A percentile compares a stretch with the other conserved stretches of the same genome.
Evolutionary conservation across 1,140 invertebrate genomes (phyloP).

Genomic region (Zelostemma sp.): DNA sequence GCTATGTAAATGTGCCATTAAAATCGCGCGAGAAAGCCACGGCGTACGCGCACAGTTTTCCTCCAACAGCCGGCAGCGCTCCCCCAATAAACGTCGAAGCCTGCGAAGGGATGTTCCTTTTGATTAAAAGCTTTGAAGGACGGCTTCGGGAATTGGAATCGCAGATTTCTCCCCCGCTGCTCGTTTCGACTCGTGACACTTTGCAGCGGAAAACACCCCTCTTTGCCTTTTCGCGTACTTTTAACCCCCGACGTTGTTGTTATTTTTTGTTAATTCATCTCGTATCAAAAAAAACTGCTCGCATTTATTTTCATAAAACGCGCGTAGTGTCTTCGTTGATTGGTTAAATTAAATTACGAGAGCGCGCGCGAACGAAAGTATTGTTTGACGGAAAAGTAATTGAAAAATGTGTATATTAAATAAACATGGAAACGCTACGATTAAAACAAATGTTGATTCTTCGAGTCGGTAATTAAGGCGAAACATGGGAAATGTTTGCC

Average conservation of each 20-base stretch:
- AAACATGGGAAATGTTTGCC: background rate
- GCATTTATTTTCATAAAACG: too few relatives aligned
- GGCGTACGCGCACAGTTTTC: background rate
- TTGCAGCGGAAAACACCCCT: background rate
- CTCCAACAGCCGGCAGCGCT: background rate
- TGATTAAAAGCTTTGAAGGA: constrained; percentile 46
- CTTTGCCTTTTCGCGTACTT: background rate
- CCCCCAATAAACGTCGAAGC: constrained; percentile 37
- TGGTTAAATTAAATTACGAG: too few relatives aligned
- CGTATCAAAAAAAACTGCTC: too few relatives aligned
- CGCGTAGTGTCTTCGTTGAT: too few relatives aligned
- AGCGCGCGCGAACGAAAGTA: too few relatives aligned
- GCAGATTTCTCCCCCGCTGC: constrained; percentile 22
- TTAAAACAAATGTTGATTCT: too few relatives aligned
- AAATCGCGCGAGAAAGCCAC: constrained; percentile 4
- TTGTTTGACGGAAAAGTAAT: too few relatives aligned
- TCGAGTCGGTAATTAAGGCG: too few relatives aligned
- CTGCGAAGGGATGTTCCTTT: constrained; percentile 35
- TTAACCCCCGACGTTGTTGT: too few relatives aligned
- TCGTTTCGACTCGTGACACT: too few relatives aligned
- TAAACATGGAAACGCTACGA: too few relatives aligned
- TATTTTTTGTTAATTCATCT: too few relatives aligned
- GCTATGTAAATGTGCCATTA: constrained; percentile 39
- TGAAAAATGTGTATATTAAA: background rate
- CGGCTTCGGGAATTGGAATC: constrained; percentile 40